Conservation (phyloP, 35 echinoderm and acorn worm species). For the Chiridota heheva region DNA sequence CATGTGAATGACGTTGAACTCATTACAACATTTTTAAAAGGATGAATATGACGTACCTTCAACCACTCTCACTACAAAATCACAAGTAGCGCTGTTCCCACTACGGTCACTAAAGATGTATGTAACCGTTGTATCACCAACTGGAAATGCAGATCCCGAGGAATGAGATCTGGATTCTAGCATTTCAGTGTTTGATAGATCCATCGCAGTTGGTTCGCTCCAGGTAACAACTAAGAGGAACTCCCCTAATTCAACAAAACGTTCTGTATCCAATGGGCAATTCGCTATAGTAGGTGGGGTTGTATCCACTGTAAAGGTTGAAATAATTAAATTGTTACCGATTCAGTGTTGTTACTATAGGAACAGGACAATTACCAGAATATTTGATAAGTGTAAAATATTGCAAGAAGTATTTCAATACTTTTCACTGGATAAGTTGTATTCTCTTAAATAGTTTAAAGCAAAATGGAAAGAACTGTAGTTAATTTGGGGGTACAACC, state of each 20-base stretch:
- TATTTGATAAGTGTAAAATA: no score
- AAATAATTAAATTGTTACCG: background rate
- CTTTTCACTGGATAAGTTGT: no score
- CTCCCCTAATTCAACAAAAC: background rate
- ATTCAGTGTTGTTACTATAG: no score
- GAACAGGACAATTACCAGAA: no score
- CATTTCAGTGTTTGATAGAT: background rate
- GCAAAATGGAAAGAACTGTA: no score
- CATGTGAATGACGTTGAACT: no score
- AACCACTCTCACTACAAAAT: constrained; percentile 10
- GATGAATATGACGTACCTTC: no score
- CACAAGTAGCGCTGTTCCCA: background rate
- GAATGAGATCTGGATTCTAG: background rate
- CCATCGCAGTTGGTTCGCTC: constrained; percentile 1
- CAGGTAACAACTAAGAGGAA: background rate
- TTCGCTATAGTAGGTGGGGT: constrained; percentile 3
- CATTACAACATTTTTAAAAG: no score
- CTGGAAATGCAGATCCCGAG: background rate
- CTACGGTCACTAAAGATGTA: constrained; percentile 1
- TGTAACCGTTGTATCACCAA: background rate
- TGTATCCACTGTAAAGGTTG: constrained; percentile 9
- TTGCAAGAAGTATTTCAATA: no score
- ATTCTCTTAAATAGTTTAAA: no score
- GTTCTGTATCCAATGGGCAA: background rate
- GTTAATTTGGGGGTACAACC: no score